Evolutionary conservation across 1,140 invertebrate genomes (phyloP), one percentile per base, ranked within the genome.

Genomic region (Pseudobourletiella spinata): DNA sequence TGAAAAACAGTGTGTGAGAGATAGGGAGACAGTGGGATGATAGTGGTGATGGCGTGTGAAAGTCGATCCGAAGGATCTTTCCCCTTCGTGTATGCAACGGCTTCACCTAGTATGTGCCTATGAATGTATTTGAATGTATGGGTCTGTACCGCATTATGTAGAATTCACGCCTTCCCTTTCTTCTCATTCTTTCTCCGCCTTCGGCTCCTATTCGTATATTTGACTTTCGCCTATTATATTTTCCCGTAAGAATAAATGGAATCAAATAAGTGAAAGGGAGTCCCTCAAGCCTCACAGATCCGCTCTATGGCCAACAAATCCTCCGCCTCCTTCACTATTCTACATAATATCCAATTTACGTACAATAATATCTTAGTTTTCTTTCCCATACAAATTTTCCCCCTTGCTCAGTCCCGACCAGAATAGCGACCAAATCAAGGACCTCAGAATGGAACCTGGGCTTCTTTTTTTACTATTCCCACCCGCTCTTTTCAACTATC

Each of bases 101-200:
- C n/a, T n/a, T n/a, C n/a, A n/a, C n/a, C n/a, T n/a, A n/a, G n/a
- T n/a, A n/a, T n/a, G n/a, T n/a, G n/a, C n/a, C n/a, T n/a, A n/a
- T n/a, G n/a, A n/a, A n/a, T n/a, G n/a, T n/a, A n/a, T n/a, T n/a
- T 39, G 8, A n/a, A 39, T 39, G 32, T 39, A 8, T 39, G 32
- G 8, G 8, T 39, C 32, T n/a, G 32, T 39, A 39, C 32, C 32
- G 8, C 50, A 42, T 48, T 32, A 43, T 50, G 46, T 51, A 28
- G 43, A 51, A 59, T 28, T 48, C 43, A 48, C 59, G 59, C 51
- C 59, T 61, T 35, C 54, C 54, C 20, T 61, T 42, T 57, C 55
- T 39, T 57, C 16, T 22, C 16, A 15, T 54, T 54, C 50, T 61
- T 32, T 61, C 51, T 35, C 32, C n/a, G n/a, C n/a, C 59, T 20